Evolutionary conservation across 2,797 vertebrate genomes (phyloP), one percentile per base, ranked within the genome.

Genomic region (Lerista edwardsae): DNA sequence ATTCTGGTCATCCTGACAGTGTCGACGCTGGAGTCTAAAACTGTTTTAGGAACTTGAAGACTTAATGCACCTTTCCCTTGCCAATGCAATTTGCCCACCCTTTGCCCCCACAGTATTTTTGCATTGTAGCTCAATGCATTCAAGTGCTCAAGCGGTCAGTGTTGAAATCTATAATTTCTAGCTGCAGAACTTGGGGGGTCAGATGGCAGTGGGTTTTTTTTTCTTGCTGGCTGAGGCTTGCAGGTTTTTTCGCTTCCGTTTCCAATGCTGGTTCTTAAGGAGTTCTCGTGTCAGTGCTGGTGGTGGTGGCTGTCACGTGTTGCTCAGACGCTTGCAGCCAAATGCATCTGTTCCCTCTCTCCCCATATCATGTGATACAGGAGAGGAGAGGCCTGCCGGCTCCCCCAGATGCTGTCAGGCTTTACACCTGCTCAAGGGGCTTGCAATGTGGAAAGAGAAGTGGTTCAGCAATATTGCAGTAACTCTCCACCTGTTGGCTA

Each of bases 181-280:
- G 55, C 71, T 61, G 1, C 17, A 41, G 39, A 71, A 27, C 39
- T 72, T 79, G 41, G 79, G 65, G 41, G 79, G 65, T 80, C 59
- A 6, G 47, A 51, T 51, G 47, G 14, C 47, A n/a, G n/a, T n/a
- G n/a, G n/a, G n/a, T n/a, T n/a, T n/a, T n/a, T n/a, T n/a, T n/a
- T n/a, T n/a, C 88, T 65, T 84, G 14, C 51, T 71, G 72, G 19
- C 81, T 81, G 41, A 57, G 57, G 44, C 12, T 1, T n/a, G 23
- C 34, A 14, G 11, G 71, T 47, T 31, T 71, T 81, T 69, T n/a
- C 69, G n/a, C 83, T 75, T 62, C 64, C 51, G 84, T 78, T 80
- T 55, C 44, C n/a, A 15, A 81, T 6, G 77, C 75, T 79, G 1
- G 34, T 92, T 44, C 82, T 36, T 88, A 69, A 34, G 74, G 79